Evolutionary conservation across 2,113 vertebrate genomes (phyloP).

Genomic region (Tragelaphus scriptus): DNA sequence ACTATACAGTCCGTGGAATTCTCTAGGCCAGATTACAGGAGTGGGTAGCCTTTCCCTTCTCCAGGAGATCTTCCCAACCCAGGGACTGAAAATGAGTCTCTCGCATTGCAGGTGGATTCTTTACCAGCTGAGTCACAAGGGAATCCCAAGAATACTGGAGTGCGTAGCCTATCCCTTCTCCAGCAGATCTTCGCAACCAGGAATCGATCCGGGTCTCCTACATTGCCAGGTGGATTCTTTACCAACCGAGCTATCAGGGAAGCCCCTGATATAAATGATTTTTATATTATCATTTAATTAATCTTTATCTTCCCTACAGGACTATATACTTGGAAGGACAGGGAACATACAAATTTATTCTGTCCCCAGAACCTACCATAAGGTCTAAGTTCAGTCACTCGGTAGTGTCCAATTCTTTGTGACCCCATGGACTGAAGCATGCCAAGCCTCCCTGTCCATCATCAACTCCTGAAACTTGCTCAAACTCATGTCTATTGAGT

Average conservation of each 20-base stretch:
- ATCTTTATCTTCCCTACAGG: neutral
- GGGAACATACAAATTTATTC: neutral
- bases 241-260: neutral
- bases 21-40: neutral
- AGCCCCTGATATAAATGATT: neutral
- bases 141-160: neutral
- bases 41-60: neutral
- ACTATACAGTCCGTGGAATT: neutral
- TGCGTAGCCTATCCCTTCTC: neutral
- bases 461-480: neutral
- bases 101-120: neutral
- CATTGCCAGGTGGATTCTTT: accelerated
- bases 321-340: neutral
- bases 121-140: neutral
- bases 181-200: neutral
- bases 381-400: neutral
- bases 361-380: neutral
- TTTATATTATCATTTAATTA: neutral
- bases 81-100: neutral
- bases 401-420: neutral
- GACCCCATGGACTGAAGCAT: neutral
- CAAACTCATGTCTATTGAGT: neutral
- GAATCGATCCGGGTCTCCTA: neutral
- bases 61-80: neutral
- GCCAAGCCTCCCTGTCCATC: neutral